Base-by-base conservation (phyloP, 2,797 vertebrate species). In the Phaenicophaeus curvirostris region DNA sequence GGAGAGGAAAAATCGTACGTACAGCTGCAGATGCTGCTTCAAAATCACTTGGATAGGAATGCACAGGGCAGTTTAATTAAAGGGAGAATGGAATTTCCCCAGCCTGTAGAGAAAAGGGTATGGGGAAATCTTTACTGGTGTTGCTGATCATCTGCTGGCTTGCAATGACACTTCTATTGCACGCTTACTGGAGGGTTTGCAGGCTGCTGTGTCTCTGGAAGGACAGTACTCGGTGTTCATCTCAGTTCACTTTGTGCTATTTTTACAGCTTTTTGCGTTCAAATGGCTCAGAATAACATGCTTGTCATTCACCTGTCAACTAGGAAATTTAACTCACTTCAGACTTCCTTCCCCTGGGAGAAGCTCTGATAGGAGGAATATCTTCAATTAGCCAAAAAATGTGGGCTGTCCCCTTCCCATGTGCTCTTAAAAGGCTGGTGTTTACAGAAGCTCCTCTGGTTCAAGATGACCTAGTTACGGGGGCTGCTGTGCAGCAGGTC, bases 261-360 rank as follows among this genome's bases (percentile, higher is more conserved):
- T 96, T 97, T 97, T 97, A 95, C 90, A 90, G 81, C 61, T 93
- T 95, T 95, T 93, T 81, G 24, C 85, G 61, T 95, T 96, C 92
- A 96, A 73, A 85, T 96, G 85, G 94, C 89, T 97, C 96, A 96
- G 91, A 96, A 95, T 97, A 97, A 90, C 94, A 96, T 96, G 84
- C 90, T 96, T 96, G 94, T 96, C 91, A 94, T 87, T 97, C 74
- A 96, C 94, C 93, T 96, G 83, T 97, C 96, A 97, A 68, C 81
- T 92, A 73, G 94, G 88, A 93, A 95, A 89, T 57, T 94, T 69
- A 89, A 88, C 81, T 95, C 80, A 93, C 92, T 97, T 96, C 95
- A 87, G 20, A 85, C 93, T 96, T 94, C 69, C 63, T 95, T 96
- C 94, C 92, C 96, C 92, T 42, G 95, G 93, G 93, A 97, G 83